Conservation (phyloP, 2,797 vertebrate genomes). For the Malurus splendens region DNA sequence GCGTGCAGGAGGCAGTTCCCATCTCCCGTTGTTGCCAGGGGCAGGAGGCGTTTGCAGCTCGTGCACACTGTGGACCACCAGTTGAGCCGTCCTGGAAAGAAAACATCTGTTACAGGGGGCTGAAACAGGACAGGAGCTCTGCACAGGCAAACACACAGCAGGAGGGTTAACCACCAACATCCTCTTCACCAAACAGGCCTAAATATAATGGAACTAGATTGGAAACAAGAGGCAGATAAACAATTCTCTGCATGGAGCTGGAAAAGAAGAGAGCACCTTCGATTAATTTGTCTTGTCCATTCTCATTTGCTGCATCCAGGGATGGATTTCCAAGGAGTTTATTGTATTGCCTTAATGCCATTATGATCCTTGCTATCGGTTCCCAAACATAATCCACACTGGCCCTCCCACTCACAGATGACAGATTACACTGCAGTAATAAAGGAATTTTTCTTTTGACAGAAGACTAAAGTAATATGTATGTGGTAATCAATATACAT, state of each 20-base stretch:
- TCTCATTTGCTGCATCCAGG: neutral
- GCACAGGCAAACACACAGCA: neutral
- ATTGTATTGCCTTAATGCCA: neutral
- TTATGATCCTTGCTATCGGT: neutral
- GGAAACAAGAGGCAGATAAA: neutral
- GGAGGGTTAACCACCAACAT: neutral
- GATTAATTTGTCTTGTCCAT: neutral
- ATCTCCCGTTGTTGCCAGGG: slow-evolving; percentile 94
- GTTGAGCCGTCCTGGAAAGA: slow-evolving; percentile 88
- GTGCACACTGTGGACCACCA: slow-evolving; percentile 98
- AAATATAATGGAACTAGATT: neutral
- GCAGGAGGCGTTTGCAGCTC: slow-evolving; percentile 95
- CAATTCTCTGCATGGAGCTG: neutral
- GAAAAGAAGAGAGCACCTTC: neutral
- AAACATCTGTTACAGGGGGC: neutral
- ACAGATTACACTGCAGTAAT: neutral
- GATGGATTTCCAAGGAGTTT: neutral
- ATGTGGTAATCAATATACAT: neutral
- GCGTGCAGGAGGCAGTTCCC: slow-evolving; percentile 98
- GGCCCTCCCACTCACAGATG: neutral
- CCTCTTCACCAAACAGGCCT: neutral
- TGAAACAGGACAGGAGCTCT: rapidly evolving
- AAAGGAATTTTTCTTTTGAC: neutral
- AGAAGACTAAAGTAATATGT: neutral
- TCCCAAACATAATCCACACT: neutral